Evolutionary conservation across 2,113 vertebrate species (phyloP).

Genomic region (Brienomyrus longianalis): DNA sequence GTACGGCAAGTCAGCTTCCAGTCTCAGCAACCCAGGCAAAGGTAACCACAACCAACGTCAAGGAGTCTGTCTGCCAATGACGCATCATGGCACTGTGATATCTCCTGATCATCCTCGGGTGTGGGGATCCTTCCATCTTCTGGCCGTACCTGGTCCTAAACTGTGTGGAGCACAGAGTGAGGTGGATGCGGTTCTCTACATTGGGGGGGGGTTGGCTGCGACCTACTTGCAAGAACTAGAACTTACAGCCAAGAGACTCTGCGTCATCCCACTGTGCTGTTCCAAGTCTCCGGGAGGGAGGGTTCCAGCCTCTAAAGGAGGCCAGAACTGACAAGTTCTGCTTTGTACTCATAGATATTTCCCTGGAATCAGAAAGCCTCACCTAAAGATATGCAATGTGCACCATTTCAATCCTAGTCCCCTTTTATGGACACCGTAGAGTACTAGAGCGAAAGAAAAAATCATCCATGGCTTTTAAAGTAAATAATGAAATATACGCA

Average conservation of each 20-base stretch:
- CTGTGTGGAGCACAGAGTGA: background rate
- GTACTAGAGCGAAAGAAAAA: background rate
- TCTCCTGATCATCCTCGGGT: background rate
- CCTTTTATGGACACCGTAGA: background rate
- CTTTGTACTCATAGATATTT: background rate
- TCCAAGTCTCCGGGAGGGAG: background rate
- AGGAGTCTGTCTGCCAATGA: background rate
- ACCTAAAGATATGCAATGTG: background rate
- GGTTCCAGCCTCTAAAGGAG: background rate
- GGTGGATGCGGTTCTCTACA: background rate
- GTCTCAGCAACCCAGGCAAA: background rate
- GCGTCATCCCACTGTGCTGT: background rate
- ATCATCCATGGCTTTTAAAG: background rate
- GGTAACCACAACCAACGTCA: background rate
- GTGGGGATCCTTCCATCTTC: background rate
- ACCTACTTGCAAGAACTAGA: background rate
- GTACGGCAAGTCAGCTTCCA: background rate
- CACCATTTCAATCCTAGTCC: background rate
- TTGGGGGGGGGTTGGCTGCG: background rate
- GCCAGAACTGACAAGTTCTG: background rate
- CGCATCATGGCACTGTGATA: background rate
- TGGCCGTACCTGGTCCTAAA: background rate
- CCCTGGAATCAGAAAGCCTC: background rate
- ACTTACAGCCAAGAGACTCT: background rate
- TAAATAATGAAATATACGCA: background rate